These are phyloP conservation scores for Beris chalybata DNA, from an alignment of 2,888 invertebrate genomes.

Conservation along the genomic window DNA sequence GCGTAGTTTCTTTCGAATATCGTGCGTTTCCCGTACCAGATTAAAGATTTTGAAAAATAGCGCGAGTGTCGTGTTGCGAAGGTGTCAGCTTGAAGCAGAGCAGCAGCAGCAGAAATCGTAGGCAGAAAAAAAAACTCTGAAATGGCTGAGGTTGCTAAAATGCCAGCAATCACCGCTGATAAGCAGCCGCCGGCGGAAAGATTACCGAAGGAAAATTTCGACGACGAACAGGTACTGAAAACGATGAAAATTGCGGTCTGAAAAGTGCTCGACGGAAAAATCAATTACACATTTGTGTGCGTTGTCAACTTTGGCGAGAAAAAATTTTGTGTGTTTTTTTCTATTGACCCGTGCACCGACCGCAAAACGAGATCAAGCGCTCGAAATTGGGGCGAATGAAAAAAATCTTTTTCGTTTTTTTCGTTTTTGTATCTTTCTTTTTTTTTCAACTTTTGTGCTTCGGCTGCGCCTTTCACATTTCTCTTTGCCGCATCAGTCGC, in stretches of 20 bases:
- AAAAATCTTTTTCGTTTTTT: background rate
- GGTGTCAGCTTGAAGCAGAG: background rate
- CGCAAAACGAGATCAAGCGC: slow-evolving; percentile 13
- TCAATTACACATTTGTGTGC: slow-evolving; percentile 2
- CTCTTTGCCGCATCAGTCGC: background rate
- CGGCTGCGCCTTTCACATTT: slow-evolving; percentile 5
- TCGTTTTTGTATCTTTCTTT: background rate
- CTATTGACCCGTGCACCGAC: background rate
- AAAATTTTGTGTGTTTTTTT: background rate
- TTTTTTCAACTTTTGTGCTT: background rate
- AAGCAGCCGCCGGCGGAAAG: slow-evolving; percentile 42
- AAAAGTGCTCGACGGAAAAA: slow-evolving; percentile 2
- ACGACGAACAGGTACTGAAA: slow-evolving; percentile 39
- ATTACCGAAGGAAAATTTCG: slow-evolving; percentile 45
- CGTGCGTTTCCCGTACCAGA: too few species aligned
- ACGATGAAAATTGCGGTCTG: background rate
- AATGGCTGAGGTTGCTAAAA: slow-evolving; percentile 56
- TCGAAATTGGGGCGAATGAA: slow-evolving; percentile 16
- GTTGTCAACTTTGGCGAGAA: slow-evolving; percentile 10
- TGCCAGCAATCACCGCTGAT: slow-evolving; percentile 42
- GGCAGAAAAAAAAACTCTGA: slow-evolving; percentile 32
- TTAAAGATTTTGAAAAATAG: too few species aligned
- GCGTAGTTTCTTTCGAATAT: background rate
- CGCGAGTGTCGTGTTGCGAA: background rate
- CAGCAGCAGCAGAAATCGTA: slow-evolving; percentile 12